A percentile compares a stretch with the other conserved stretches of the same genome.
Evolutionary conservation across 2,888 invertebrate species (phyloP).

Genomic region (Heliconius erato): DNA sequence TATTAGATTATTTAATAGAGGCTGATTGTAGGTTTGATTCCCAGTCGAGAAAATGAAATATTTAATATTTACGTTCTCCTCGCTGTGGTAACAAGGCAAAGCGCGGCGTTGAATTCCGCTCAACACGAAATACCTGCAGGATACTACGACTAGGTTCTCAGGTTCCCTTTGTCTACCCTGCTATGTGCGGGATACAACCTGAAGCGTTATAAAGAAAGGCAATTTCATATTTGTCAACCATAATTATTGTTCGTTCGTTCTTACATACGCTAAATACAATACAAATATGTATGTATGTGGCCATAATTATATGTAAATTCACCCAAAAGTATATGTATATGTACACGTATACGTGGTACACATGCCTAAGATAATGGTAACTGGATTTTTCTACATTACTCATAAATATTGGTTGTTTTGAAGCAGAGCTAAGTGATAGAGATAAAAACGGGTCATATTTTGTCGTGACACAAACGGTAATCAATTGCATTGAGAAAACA

Average conservation of each 20-base stretch:
- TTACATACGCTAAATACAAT: not conserved
- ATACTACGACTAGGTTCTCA: too few species aligned
- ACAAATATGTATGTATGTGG: not conserved
- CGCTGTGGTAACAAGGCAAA: too few species aligned
- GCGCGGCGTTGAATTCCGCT: too few species aligned
- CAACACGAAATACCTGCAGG: too few species aligned
- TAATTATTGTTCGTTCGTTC: not conserved
- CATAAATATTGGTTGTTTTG: constrained; percentile 28
- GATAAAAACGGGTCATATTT: constrained; percentile 40
- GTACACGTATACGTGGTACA: constrained; percentile 28
- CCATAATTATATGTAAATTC: not conserved
- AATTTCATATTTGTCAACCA: not conserved
- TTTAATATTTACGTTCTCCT: too few species aligned
- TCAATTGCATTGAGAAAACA: constrained; percentile 18
- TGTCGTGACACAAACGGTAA: not conserved
- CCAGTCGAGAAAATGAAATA: too few species aligned
- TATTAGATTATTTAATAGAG: not conserved
- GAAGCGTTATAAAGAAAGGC: too few species aligned
- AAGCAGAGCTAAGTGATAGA: constrained; percentile 21
- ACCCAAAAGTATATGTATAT: not conserved
- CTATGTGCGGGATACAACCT: too few species aligned
- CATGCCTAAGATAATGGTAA: constrained; percentile 48
- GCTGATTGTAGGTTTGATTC: too few species aligned
- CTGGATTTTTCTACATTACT: constrained; percentile 42
- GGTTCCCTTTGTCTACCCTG: too few species aligned